Percentiles rank a stretch among this genome's conserved stretches.
Evolutionary conservation across 2,113 vertebrate species (phyloP).

Genomic region (Chinchilla lanigera): DNA sequence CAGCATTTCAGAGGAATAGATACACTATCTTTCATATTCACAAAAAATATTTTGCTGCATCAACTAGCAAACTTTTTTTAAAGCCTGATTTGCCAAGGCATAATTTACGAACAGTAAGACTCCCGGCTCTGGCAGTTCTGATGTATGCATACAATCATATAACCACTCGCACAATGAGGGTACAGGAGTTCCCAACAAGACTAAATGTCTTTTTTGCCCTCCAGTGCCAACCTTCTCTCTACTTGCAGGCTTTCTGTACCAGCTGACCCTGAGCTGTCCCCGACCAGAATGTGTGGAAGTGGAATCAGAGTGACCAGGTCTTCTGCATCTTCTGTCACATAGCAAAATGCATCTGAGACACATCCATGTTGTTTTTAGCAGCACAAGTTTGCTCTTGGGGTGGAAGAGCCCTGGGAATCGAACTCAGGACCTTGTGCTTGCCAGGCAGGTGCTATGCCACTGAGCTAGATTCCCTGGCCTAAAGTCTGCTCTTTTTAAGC

Average conservation of each 20-base stretch:
- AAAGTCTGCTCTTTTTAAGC: not conserved
- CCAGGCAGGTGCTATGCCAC: too few relatives aligned
- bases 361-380: not conserved
- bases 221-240: not conserved
- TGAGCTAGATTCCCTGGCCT: too few relatives aligned
- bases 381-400: not conserved
- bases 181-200: not conserved
- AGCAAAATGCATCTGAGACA: not conserved
- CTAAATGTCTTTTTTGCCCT: not conserved
- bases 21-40: not conserved
- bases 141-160: not conserved
- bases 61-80: not conserved
- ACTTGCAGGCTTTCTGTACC: too few relatives aligned
- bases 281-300: not conserved
- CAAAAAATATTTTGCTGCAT: not conserved
- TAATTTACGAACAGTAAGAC: constrained; percentile 11
- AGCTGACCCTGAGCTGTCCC: not conserved
- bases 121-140: not conserved
- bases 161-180: not conserved
- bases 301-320: not conserved
- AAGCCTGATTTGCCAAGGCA: not conserved
- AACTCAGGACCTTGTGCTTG: too few relatives aligned
- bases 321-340: not conserved
- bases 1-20: not conserved
- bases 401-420: too few relatives aligned